Conservation (phyloP, 1,140 invertebrate genomes). For the Drosophila subpulchrella region DNA sequence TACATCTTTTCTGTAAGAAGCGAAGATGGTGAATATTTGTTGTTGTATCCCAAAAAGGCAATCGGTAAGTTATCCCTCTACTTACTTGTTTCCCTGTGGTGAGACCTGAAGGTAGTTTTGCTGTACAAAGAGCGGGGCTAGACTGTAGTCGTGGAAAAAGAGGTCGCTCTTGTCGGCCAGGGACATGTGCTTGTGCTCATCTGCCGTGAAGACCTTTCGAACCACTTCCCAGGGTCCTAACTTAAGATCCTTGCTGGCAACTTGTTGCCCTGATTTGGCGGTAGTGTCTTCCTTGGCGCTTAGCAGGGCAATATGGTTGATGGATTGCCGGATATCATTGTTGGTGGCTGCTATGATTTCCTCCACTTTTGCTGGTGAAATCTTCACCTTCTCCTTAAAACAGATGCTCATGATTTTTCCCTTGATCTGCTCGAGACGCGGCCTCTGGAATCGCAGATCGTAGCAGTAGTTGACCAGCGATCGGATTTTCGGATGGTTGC, state of each 20-base stretch:
- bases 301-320: conserved; percentile 94
- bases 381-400: conserved; percentile 95
- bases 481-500: conserved; percentile 96
- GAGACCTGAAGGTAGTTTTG: conserved; percentile 96
- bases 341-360: conserved; percentile 95
- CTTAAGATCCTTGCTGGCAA: conserved; percentile 92
- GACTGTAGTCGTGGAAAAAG: conserved; percentile 98
- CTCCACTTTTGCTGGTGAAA: conserved; percentile 90
- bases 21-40: not conserved
- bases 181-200: conserved; percentile 93
- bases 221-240: conserved; percentile 97
- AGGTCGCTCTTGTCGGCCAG: conserved; percentile 94
- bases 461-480: conserved; percentile 97
- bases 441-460: conserved; percentile 94
- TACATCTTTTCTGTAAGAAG: conserved; percentile 85
- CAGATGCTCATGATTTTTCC: conserved; percentile 95
- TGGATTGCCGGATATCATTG: conserved; percentile 96
- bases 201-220: conserved; percentile 93
- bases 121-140: conserved; percentile 97
- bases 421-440: conserved; percentile 95
- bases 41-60: not conserved
- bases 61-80: no score
- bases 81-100: conserved; percentile 89
- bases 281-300: conserved; percentile 83
- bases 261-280: conserved; percentile 11